Evolutionary conservation across 2,888 invertebrate genomes (phyloP), one percentile per base, ranked within the genome.

Genomic region (Bombylius major): DNA sequence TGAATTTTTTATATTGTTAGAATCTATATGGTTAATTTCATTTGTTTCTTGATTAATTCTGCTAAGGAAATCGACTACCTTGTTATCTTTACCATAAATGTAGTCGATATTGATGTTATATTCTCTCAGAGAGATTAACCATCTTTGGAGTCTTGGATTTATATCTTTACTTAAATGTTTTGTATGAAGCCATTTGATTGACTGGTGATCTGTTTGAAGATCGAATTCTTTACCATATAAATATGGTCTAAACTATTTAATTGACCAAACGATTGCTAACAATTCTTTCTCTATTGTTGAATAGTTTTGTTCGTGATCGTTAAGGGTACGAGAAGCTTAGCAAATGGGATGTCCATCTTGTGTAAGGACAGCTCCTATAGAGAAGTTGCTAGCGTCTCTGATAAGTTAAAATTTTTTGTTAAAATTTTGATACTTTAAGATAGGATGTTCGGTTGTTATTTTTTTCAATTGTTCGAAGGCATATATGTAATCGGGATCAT

Each of bases 271-370:
- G 4, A 54, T 50, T 33, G 48, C 48, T 12, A 54, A 44, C 8
- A 54, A 31, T 14, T 54, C 8, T 45, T 53, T 53, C 32, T 53
- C 53, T 5, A 47, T 47, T 39, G 53, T 53, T 23, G 47, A 14
- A 36, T 36, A 53, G 32, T 53, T 32, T 44, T n/a, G 39, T 34
- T 50, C 54, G 31, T 54, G 54, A 9, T 54, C 48, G 45, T 54
- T 45, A 45, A 13, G 50, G 3, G 49, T 54, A n/a, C 54, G 39
- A 44, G 49, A 48, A 14, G 48, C 54, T n/a, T 54, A 54, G 9
- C 45, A 54, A 34, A 49, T 54, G 12, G 39, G 54, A 23, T 54
- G 54, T 31, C 44, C 33, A 3, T 44, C 49, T 32, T 54, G 47
- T 6, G 14, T 23, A 1, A 54, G 44, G 13, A 49, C 49, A 9